These are phyloP conservation scores for Frieseomelitta varia DNA, from an alignment of 1,140 invertebrate genomes.

Conservation along the genomic window DNA sequence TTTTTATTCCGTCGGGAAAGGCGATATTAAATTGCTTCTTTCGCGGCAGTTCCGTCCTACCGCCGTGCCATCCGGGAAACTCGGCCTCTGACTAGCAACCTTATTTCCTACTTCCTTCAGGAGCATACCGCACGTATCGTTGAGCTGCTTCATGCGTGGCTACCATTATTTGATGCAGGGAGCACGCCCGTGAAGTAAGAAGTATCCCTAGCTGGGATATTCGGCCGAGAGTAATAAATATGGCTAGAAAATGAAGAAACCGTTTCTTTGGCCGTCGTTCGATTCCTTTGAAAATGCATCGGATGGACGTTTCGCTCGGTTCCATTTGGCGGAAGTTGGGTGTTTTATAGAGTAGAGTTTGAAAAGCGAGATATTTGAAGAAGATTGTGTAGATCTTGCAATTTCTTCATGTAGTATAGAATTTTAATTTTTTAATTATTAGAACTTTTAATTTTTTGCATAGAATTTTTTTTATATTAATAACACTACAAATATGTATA, in stretches of 20 bases:
- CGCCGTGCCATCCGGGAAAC: not conserved
- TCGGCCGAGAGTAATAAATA: not conserved
- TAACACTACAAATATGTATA: no score
- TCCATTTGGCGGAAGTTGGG: not conserved
- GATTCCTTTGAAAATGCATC: not conserved
- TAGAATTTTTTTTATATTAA: no score
- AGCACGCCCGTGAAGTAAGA: not conserved
- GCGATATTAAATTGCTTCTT: conserved; percentile 75
- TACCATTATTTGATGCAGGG: not conserved
- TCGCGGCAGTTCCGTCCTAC: conserved; percentile 12
- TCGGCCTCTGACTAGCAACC: conserved; percentile 1
- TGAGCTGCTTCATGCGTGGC: not conserved
- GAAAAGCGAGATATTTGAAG: no score
- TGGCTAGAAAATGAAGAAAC: no score
- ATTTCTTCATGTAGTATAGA: no score
- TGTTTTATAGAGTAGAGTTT: not conserved
- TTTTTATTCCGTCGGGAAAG: conserved; percentile 74
- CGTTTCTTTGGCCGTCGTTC: not conserved
- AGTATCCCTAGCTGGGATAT: not conserved
- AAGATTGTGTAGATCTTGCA: no score
- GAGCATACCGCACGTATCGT: no score
- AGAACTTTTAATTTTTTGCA: no score
- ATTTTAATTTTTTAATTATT: no score
- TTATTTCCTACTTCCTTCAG: conserved; percentile 11
- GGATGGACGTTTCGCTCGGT: not conserved